Conservation (phyloP, 2,888 invertebrate genomes). For the Podabrus alpinus region DNA sequence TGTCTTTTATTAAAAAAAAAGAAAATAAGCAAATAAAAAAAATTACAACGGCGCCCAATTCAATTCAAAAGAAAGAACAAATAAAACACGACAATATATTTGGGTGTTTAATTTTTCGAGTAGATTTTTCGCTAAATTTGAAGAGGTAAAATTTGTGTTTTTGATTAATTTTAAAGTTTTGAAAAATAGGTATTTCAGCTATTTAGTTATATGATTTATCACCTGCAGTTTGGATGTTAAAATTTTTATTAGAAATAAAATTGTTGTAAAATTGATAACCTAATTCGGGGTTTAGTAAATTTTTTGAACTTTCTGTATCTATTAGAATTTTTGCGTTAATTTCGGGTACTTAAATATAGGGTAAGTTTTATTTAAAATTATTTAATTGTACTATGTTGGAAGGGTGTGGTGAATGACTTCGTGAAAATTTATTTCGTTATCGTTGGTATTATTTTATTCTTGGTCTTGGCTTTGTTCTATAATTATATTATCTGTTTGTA, state of each 20-base stretch:
- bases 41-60: no score
- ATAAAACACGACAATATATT: no score
- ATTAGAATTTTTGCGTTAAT: constrained; percentile 5
- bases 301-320: neutral
- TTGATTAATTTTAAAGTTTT: no score
- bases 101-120: no score
- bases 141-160: no score
- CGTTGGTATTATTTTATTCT: neutral
- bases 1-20: no score
- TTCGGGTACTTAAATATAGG: neutral
- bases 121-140: neutral
- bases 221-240: neutral
- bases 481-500: neutral
- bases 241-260: neutral
- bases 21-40: no score
- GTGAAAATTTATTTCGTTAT: neutral
- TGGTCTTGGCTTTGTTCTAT: neutral
- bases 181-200: neutral
- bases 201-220: neutral
- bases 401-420: neutral
- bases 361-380: neutral
- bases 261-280: constrained; percentile 4
- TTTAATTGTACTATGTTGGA: neutral
- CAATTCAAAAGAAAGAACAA: no score
- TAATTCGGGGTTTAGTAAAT: neutral